Conservation (phyloP, 2,888 invertebrate genomes). For the Serripes groenlandicus region DNA sequence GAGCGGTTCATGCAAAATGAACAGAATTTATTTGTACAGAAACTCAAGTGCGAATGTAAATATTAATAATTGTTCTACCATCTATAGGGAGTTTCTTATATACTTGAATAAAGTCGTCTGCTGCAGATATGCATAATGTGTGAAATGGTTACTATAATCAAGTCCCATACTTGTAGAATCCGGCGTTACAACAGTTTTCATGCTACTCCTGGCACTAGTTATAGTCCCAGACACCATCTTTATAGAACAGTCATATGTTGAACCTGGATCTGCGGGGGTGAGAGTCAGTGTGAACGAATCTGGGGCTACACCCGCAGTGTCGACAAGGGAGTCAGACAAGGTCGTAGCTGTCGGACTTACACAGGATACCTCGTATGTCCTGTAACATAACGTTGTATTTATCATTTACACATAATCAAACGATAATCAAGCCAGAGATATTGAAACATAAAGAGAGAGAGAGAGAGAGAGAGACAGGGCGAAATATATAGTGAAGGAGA, state of each 20-base stretch:
- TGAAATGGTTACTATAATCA: not conserved
- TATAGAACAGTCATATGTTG: conserved; percentile 72
- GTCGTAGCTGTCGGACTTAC: conserved; percentile 58
- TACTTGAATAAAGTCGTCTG: too few species aligned
- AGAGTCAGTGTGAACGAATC: conserved; percentile 40
- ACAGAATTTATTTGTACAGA: too few species aligned
- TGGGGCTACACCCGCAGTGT: conserved; percentile 34
- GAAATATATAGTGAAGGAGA: too few species aligned
- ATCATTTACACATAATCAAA: not conserved
- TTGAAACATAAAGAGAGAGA: too few species aligned
- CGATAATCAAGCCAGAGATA: not conserved
- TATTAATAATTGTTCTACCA: too few species aligned
- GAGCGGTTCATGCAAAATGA: too few species aligned
- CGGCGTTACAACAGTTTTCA: conserved; percentile 68
- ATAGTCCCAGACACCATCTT: conserved; percentile 50
- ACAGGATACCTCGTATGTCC: conserved; percentile 54
- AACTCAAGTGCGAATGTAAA: too few species aligned
- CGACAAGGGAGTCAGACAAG: conserved; percentile 25
- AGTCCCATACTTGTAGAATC: conserved; percentile 47
- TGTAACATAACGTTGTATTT: too few species aligned
- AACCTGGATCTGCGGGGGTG: conserved; percentile 67
- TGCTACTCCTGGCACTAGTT: conserved; percentile 69
- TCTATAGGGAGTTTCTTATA: too few species aligned
- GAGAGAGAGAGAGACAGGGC: too few species aligned
- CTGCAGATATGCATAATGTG: too few species aligned